Base-by-base conservation (phyloP, 2,888 invertebrate genomes). In the Apotomis betuletana region DNA sequence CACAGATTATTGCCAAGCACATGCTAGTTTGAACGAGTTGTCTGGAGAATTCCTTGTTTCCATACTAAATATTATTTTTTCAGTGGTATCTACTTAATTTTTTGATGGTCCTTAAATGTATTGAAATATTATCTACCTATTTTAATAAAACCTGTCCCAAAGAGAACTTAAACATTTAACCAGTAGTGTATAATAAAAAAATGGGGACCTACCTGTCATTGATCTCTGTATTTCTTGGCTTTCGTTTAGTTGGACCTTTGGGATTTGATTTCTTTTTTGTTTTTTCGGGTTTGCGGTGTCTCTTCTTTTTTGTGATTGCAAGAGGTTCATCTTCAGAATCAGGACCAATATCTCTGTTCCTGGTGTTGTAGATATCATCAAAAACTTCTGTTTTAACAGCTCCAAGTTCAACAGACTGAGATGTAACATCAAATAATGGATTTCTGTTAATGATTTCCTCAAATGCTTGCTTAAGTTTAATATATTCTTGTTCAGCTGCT, bases 251-350 rank as follows among this genome's bases (percentile, higher is more conserved):
- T 36, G 81, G 78, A 13, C 76, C 73, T 62, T 63, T 72, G 3
- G 72, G 12, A 3, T 75, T 60, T 3, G 82, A 57, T 77, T 87
- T 87, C 79, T 89, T 90, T 81, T 87, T 90, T 75, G 87, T 85
- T 75, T 88, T 88, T 0, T 85, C 83, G 12, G 83, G 80, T 80
- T 88, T 90, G 3, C 80, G 79, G 55, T 84, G 81, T 46, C 86
- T 81, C 68, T 85, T 88, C 76, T 88, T 90, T 72, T 89, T 89
- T 3, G 86, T 84, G 9, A 85, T 71, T 0, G 90, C 86, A 2
- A 93, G 81, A 0, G 92, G 92, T 75, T 92, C 92, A 77, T 90
- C 88, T 71, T 90, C 90, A 0, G 90, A 90, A 74, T 89, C 88
- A 65, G 77, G 74, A 6, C 77, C 77, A 49, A 73, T 67, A 38